Evolutionary conservation across 2,113 vertebrate species (phyloP).

Genomic region (Sclerurus mexicanus): DNA sequence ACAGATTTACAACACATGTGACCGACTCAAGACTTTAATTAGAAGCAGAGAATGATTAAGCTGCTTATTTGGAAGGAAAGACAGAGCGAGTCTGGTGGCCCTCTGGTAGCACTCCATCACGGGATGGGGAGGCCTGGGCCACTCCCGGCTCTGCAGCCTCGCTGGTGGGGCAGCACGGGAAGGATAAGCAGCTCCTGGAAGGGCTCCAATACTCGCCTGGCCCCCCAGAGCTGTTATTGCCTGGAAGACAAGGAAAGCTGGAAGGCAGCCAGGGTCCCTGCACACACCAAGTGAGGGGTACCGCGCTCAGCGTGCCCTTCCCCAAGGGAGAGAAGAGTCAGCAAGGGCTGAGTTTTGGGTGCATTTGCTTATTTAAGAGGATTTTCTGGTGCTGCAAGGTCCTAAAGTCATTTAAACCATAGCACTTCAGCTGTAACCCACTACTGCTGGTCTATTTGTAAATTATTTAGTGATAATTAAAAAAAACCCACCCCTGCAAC

Average conservation of each 20-base stretch:
- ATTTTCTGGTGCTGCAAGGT: neutral
- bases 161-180: neutral
- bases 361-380: neutral
- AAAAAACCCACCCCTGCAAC: neutral
- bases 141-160: neutral
- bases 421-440: neutral
- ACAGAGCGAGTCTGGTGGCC: neutral
- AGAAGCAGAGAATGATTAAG: neutral
- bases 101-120: neutral
- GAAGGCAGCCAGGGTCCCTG: neutral
- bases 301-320: accelerated
- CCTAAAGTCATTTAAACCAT: neutral
- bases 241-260: neutral
- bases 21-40: neutral
- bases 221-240: neutral
- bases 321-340: neutral
- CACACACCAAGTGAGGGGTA: neutral
- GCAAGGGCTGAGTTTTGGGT: neutral
- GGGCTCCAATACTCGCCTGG: neutral
- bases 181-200: neutral
- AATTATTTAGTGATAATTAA: neutral
- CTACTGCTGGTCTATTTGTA: neutral
- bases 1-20: neutral
- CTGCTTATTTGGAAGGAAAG: neutral
- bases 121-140: neutral